A percentile compares a stretch with the other conserved stretches of the same genome.
Evolutionary conservation across 2,797 vertebrate genomes (phyloP).

Genomic region (Protonibea diacanthus): DNA sequence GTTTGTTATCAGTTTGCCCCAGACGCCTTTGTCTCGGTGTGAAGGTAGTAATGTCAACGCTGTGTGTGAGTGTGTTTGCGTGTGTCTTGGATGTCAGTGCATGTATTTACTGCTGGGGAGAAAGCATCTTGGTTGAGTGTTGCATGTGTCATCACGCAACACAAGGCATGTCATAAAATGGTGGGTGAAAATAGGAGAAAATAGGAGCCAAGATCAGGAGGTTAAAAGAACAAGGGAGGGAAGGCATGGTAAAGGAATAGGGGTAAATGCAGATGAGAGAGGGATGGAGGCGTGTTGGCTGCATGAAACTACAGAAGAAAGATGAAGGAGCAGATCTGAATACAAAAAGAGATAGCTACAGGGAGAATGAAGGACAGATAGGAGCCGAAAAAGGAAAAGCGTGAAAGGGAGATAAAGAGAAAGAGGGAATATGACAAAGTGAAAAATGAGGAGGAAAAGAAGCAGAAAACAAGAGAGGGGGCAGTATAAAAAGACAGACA

Average conservation of each 20-base stretch:
- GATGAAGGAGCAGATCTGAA: slow-evolving; percentile 52
- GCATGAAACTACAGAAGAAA: slow-evolving; percentile 46
- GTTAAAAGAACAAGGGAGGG: slow-evolving; percentile 35
- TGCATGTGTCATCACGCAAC: slow-evolving; percentile 25
- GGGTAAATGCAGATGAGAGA: slow-evolving; percentile 15
- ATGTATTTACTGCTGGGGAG: slow-evolving; percentile 20
- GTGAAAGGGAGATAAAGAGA: slow-evolving; percentile 53
- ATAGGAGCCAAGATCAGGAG: slow-evolving; percentile 32
- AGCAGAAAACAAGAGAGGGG: slow-evolving; percentile 27
- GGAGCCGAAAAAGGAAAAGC: slow-evolving; percentile 22
- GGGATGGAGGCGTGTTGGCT: neutral
- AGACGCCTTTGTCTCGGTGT: slow-evolving; percentile 70
- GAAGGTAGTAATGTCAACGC: slow-evolving; percentile 40
- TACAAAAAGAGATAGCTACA: slow-evolving; percentile 48
- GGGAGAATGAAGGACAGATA: slow-evolving; percentile 38
- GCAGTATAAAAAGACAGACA: slow-evolving; percentile 48
- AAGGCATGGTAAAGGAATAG: slow-evolving; percentile 7
- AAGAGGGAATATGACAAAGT: slow-evolving; percentile 36
- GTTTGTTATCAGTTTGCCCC: slow-evolving; percentile 73
- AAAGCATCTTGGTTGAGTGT: slow-evolving; percentile 36
- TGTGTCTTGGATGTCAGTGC: slow-evolving; percentile 14
- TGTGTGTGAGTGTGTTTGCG: slow-evolving; percentile 30
- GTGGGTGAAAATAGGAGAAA: slow-evolving; percentile 15
- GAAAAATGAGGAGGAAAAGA: slow-evolving; percentile 23
- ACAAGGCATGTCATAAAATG: slow-evolving; percentile 9